Base-by-base conservation (phyloP, 2,888 invertebrate species). In the Mimas tiliae region DNA sequence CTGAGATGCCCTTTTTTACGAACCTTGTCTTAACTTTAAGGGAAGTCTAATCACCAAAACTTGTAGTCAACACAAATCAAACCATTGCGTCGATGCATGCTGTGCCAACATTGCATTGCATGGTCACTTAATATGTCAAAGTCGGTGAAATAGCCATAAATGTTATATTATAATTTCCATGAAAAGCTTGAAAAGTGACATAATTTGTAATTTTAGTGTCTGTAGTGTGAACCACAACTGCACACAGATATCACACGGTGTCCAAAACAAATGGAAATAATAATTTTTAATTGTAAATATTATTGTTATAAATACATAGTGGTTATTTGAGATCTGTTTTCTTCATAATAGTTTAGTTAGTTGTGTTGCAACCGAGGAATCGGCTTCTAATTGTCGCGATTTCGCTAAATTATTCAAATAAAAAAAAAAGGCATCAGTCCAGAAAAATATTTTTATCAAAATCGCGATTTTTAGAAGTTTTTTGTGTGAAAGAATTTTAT, bases 271-370 rank as follows among this genome's bases (percentile, higher is more conserved):
- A 64, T 33, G 48, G 45, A 66, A 75, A 74, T 73, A 72, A 71
- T 71, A 73, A 73, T 74, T 53, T 72, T 78, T 78, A 73, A 78
- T 81, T 88, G 88, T 88, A 88, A 85, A 88, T 88, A 89, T 80
- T 80, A 86, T 85, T 85, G 81, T 86, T 84, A 64, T 38, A 34
- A 45, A 63, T 63, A 73, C 78, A 84, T 89, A 89, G 86, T 83
- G 76, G 82, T 88, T 87, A 87, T 84, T 80, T 74, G 83, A 88
- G 89, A 89, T 89, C 89, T 89, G 89, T 87, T 86, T 85, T 83
- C 82, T 78, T 79, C 75, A 77, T 75, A 74, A 74, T 75, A 72
- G 72, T 79, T 84, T 83, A 84, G 80, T 82, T 78, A 81, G 81
- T 83, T 77, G 81, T 78, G 74, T 77, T 74, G 74, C 80, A 79